Conservation (phyloP, 30 jellyfish, hydroid and myxozoan species). For the Mastigias papua region DNA sequence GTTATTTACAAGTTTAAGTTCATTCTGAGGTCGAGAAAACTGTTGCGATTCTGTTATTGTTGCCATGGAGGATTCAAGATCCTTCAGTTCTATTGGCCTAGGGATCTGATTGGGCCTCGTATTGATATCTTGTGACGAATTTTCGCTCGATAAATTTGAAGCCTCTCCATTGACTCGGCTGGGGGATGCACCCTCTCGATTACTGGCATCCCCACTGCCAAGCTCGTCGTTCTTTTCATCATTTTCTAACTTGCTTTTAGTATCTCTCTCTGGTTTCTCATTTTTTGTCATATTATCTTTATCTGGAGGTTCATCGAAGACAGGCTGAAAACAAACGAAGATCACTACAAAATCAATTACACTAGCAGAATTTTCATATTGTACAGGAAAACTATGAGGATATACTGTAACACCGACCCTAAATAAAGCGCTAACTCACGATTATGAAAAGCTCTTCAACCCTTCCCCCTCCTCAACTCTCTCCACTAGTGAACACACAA, state of each 20-base stretch:
- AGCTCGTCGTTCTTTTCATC: neutral
- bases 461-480: no score
- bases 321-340: conserved; percentile 4
- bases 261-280: neutral
- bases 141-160: neutral
- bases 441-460: no score
- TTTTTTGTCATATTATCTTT: neutral
- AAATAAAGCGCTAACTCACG: no score
- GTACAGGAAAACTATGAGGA: no score
- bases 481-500: no score
- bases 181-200: neutral
- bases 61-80: conserved; percentile 5
- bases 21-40: conserved; percentile 13
- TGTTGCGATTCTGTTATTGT: conserved; percentile 47
- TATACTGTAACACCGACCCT: no score
- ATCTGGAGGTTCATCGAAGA: conserved; percentile 14
- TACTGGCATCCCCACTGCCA: neutral
- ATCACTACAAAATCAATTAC: neutral
- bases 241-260: neutral
- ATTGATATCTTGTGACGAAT: neutral
- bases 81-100: neutral
- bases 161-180: neutral
- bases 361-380: no score
- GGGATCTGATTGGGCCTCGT: neutral
- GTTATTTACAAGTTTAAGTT: conserved; percentile 35